phyloP scores from a whole-genome alignment of 2,113 vertebrate species.

The Baryphthengus martii region DNA sequence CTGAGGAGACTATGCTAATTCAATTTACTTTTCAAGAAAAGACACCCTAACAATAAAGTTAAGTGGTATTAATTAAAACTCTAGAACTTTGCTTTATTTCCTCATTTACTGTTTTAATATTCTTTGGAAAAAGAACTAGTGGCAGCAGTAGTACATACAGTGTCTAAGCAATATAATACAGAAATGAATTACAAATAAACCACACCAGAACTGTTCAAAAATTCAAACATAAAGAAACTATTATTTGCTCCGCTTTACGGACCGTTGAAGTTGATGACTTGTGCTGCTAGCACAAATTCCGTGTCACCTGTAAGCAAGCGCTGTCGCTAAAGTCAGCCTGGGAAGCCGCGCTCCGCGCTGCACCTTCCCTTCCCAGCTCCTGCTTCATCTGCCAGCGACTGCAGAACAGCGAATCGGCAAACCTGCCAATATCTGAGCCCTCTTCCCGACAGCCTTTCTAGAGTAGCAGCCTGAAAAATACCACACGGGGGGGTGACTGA shows the following conservation, averaged over 20 bases:
- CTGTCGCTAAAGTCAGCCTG: neutral
- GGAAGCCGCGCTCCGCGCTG: fast-evolving
- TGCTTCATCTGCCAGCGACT: neutral
- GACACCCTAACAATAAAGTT: neutral
- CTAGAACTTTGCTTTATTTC: neutral
- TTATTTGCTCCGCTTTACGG: neutral
- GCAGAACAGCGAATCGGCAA: neutral
- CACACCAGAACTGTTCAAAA: neutral
- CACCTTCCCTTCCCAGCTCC: neutral
- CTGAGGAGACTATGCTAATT: neutral
- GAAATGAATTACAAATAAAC: neutral
- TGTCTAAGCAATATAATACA: neutral
- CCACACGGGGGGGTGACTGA: fast-evolving
- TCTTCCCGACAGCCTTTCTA: fast-evolving
- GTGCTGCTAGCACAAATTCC: neutral
- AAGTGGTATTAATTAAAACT: neutral
- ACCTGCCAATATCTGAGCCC: fast-evolving
- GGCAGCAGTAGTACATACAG: neutral
- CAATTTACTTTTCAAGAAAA: neutral
- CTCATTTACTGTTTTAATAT: neutral
- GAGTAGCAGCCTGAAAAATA: neutral
- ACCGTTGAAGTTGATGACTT: neutral
- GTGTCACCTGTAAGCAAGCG: neutral
- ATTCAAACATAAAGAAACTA: neutral
- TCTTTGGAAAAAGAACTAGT: neutral